These are phyloP conservation scores for Chelonia mydas DNA, from an alignment of 2,797 vertebrate genomes.

Conservation along the genomic window DNA sequence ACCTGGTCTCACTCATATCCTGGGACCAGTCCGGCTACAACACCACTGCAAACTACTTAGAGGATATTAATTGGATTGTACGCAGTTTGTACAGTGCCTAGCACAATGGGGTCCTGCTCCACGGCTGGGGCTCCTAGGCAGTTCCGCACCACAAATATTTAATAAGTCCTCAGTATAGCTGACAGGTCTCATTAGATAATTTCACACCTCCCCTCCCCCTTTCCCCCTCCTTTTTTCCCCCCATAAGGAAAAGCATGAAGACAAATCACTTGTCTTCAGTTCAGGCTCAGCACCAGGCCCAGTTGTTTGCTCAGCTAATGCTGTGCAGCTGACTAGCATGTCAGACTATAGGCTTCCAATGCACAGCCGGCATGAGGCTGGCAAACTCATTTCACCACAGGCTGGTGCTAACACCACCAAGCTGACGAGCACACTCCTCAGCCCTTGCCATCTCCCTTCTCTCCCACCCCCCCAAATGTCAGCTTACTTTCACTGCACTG, in stretches of 20 bases:
- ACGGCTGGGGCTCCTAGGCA: fast-evolving
- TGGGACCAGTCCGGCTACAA: neutral
- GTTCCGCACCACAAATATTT: neutral
- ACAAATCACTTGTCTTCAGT: neutral
- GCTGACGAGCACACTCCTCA: neutral
- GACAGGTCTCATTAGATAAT: slow-evolving; percentile 41
- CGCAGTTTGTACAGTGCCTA: neutral
- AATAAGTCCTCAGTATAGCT: neutral
- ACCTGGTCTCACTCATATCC: neutral
- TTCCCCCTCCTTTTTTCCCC: neutral
- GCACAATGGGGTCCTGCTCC: neutral
- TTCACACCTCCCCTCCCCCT: slow-evolving; percentile 21
- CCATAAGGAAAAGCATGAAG: neutral
- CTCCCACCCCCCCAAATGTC: neutral
- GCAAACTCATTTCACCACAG: neutral
- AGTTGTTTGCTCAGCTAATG: neutral
- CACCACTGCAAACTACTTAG: neutral
- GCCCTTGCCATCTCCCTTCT: neutral
- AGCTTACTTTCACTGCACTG: slow-evolving; percentile 67
- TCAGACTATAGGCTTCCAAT: neutral
- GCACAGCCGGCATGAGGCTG: neutral
- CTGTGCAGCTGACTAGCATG: slow-evolving; percentile 25
- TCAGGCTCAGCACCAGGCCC: neutral
- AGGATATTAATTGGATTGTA: neutral
- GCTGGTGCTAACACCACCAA: neutral